Evolutionary conservation across 2,113 vertebrate species (phyloP).

Genomic region (Ranitomeya variabilis): DNA sequence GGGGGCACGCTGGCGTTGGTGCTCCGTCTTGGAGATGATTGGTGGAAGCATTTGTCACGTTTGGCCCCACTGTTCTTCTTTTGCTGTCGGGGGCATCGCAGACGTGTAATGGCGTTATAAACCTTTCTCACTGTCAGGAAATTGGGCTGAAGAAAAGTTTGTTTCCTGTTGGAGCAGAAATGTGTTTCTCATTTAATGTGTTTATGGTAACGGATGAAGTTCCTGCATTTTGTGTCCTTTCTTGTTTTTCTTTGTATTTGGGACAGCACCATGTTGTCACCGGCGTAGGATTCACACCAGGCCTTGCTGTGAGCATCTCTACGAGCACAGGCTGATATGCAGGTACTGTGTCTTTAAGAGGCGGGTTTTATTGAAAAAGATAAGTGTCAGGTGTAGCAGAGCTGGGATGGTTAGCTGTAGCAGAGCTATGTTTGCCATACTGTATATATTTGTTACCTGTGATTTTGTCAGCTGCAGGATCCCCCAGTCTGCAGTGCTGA

Average conservation of each 20-base stretch:
- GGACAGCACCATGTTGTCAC: background rate
- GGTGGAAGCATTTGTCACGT: slow-evolving; percentile 42
- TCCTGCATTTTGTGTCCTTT: background rate
- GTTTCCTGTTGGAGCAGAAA: slow-evolving; percentile 68
- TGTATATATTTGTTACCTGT: background rate
- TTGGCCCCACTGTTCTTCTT: background rate
- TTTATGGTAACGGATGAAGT: slow-evolving; percentile 56
- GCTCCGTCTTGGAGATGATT: slow-evolving; percentile 7
- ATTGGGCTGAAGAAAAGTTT: slow-evolving; percentile 68
- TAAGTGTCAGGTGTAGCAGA: background rate
- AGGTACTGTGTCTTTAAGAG: slow-evolving; percentile 8
- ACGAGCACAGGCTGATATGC: background rate
- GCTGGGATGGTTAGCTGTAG: background rate
- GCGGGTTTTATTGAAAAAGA: background rate
- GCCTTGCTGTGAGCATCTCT: background rate
- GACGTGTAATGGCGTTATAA: slow-evolving; percentile 65
- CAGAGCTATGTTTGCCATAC: background rate
- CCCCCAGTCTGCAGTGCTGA: no score
- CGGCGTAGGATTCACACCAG: slow-evolving; percentile 24
- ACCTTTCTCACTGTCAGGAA: slow-evolving; percentile 71
- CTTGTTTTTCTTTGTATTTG: background rate
- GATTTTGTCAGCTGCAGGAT: background rate
- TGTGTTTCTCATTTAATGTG: slow-evolving; percentile 66
- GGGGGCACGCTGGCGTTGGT: background rate
- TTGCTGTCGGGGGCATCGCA: slow-evolving; percentile 28